Base-by-base conservation (phyloP, 2,113 vertebrate species). In the Cyprinodon brontotheroides region DNA sequence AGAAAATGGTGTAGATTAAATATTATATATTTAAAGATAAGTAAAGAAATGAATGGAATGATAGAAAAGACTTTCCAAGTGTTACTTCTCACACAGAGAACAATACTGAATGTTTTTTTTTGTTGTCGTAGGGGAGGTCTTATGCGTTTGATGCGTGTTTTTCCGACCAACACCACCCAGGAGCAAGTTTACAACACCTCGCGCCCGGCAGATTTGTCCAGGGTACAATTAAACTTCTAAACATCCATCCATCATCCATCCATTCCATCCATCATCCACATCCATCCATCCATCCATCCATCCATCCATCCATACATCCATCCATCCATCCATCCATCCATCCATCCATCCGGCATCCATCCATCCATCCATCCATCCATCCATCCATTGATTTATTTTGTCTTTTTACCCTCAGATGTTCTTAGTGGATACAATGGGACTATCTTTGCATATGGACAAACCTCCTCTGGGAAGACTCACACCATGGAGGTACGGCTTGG, bases 201-300 rank as follows among this genome's bases (percentile, higher is more conserved):
- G 96, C 17, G 97, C 97, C 89, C 98, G 97, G 95, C 96, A 98
- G 92, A 97, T 98, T 98, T 39, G 96, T 98, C 77, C 97, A 96
- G 90, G 97, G 97, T 97, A 87, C 79, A 86, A 14, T 65, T 7
- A 4, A 53, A 14, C 10, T 17, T 9, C 11, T 36, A 2, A 3
- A 2, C 9, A 41, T 9, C 4, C 9, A 41, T 29, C 29, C n/a
- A n/a, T n/a, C 29, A 29, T 29, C 29, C 29, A 29, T 29, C 29
- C 29, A 29, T n/a, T 29, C 29, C 10, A 20, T 9, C 11, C 36
- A 2, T 41, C n/a, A n/a, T n/a, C n/a, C n/a, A n/a, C 29, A 29
- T 29, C 29, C 29, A 29, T 29, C 29, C 29, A 29, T 29, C 29
- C 29, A 29, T 29, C 29, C 29, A 29, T 29, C 29, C 29, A 29